Evolutionary conservation across 2,888 invertebrate species (phyloP).

Genomic region (Dolichomitus sp.): DNA sequence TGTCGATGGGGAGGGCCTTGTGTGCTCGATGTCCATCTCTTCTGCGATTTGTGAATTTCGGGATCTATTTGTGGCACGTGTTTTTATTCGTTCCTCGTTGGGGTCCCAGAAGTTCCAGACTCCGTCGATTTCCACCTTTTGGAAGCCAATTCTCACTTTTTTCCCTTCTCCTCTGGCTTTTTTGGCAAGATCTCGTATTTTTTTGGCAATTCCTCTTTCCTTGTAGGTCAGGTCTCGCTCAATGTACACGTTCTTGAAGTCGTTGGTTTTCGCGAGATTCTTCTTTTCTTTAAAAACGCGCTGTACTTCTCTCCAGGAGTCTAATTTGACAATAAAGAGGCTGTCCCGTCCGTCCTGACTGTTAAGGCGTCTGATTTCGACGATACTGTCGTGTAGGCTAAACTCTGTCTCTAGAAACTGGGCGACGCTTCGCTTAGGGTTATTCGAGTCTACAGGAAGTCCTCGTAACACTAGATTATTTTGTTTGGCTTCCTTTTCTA

Average conservation of each 20-base stretch:
- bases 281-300: slow-evolving; percentile 4
- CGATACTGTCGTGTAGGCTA: not conserved
- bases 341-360: not conserved
- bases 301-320: not conserved
- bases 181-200: not conserved
- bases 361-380: slow-evolving; percentile 10
- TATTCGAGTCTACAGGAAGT: slow-evolving; percentile 8
- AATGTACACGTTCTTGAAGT: slow-evolving; percentile 30
- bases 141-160: slow-evolving; percentile 23
- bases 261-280: not conserved
- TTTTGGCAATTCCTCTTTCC: slow-evolving; percentile 5
- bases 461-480: slow-evolving; percentile 11
- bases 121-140: slow-evolving; percentile 34
- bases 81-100: slow-evolving; percentile 3
- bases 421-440: slow-evolving; percentile 14
- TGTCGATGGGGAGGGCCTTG: slow-evolving; percentile 6
- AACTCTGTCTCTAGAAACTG: slow-evolving; percentile 18
- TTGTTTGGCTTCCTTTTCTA: slow-evolving; percentile 30
- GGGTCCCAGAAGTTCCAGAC: slow-evolving; percentile 36
- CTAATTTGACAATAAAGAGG: slow-evolving; percentile 4
- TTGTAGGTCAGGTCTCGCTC: slow-evolving; percentile 29
- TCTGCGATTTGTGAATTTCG: slow-evolving; percentile 5
- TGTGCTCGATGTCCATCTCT: slow-evolving; percentile 7
- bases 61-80: not conserved
- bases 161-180: slow-evolving; percentile 27